A percentile compares a stretch with the other conserved stretches of the same genome.
Conservation (phyloP, 2,888 invertebrate genomes). For the Drosophila demipolita region DNA sequence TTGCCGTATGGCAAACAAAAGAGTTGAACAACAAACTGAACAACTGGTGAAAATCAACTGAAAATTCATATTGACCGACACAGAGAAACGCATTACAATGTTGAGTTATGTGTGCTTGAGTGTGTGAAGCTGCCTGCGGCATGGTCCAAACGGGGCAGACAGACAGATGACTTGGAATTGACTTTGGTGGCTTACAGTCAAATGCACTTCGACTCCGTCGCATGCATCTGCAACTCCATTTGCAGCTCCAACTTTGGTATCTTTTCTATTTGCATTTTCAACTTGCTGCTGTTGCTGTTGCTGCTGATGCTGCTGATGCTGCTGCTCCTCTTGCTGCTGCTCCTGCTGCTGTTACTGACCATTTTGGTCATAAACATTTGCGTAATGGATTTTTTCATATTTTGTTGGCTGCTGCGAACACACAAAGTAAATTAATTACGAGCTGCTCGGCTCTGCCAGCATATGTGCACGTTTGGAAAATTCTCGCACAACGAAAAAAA, state of each 20-base stretch:
- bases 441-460: conserved; percentile 52
- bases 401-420: conserved; percentile 73
- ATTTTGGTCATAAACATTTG: conserved; percentile 82
- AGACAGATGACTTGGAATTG: conserved; percentile 46
- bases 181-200: conserved; percentile 63
- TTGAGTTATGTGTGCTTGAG: conserved; percentile 55
- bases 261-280: conserved; percentile 78
- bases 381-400: conserved; percentile 82
- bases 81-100: conserved; percentile 74
- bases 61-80: conserved; percentile 49
- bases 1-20: conserved; percentile 25
- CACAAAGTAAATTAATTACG: conserved; percentile 81
- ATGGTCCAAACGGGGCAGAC: conserved; percentile 34
- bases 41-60: conserved; percentile 60
- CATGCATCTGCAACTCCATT: conserved; percentile 70
- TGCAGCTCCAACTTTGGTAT: conserved; percentile 66
- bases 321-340: conserved; percentile 25
- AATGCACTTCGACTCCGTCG: conserved; percentile 61
- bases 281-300: conserved; percentile 10
- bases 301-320: conserved; percentile 4
- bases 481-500: conserved; percentile 31
- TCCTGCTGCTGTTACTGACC: conserved; percentile 58
- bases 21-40: conserved; percentile 55
- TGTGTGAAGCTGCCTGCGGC: conserved; percentile 28
- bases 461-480: conserved; percentile 69